These are phyloP conservation scores for Nycteola revayana DNA, from an alignment of 2,888 invertebrate genomes.

Conservation along the genomic window DNA sequence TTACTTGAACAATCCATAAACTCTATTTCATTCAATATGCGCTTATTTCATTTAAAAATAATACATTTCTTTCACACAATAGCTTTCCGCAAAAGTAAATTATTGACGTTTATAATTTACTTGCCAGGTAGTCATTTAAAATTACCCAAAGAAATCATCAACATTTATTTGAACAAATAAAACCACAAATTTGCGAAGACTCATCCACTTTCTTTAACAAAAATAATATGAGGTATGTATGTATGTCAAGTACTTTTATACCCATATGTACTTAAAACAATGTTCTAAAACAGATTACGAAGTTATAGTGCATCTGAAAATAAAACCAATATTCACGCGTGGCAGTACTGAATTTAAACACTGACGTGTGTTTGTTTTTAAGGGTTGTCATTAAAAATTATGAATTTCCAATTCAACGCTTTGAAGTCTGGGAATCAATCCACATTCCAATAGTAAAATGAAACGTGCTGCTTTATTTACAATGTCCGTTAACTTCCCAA, in stretches of 20 bases:
- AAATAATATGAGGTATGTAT: too few relatives aligned
- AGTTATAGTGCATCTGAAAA: too few relatives aligned
- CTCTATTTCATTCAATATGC: conserved; percentile 23
- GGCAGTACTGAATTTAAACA: background rate
- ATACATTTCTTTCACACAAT: conserved; percentile 25
- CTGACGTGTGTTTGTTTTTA: conserved; percentile 1
- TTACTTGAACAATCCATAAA: conserved; percentile 22
- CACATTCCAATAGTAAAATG: too few relatives aligned
- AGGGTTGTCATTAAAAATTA: background rate
- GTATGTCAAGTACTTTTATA: too few relatives aligned
- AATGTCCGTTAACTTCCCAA: too few relatives aligned
- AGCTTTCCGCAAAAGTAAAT: conserved; percentile 28
- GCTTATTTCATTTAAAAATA: conserved; percentile 13
- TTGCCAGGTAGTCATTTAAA: conserved; percentile 17
- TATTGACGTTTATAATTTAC: conserved; percentile 30
- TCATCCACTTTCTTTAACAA: too few relatives aligned
- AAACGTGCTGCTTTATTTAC: too few relatives aligned
- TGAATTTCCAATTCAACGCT: background rate
- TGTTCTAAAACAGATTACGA: too few relatives aligned
- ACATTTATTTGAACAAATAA: too few relatives aligned
- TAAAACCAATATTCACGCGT: background rate
- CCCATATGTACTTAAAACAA: too few relatives aligned
- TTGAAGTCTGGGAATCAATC: too few relatives aligned
- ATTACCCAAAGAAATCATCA: conserved; percentile 2
- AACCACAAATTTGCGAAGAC: too few relatives aligned